Evolutionary conservation across 2,888 invertebrate genomes (phyloP).

Genomic region (Cephus spinipes): DNA sequence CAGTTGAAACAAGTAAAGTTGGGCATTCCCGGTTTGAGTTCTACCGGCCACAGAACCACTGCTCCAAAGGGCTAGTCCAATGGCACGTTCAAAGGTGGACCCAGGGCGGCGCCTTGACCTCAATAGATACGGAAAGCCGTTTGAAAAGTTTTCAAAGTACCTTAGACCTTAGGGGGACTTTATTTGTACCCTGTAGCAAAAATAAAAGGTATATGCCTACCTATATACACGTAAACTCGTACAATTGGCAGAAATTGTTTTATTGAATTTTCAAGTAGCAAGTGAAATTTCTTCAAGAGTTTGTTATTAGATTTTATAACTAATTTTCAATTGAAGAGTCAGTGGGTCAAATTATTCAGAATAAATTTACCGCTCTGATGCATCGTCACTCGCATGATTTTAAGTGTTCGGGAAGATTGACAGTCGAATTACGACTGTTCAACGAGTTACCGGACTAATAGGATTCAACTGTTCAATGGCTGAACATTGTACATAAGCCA

Average conservation of each 20-base stretch:
- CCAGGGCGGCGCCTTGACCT: neutral
- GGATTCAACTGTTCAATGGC: neutral
- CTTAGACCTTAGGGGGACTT: neutral
- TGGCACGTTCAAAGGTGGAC: neutral
- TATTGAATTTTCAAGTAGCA: neutral
- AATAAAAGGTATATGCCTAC: neutral
- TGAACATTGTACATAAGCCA: neutral
- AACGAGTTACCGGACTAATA: neutral
- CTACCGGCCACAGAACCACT: conserved; percentile 3
- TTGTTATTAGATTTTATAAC: neutral
- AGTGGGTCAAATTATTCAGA: neutral
- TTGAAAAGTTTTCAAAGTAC: neutral
- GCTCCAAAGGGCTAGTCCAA: neutral
- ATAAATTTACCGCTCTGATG: neutral
- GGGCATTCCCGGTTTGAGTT: conserved; percentile 14
- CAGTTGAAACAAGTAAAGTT: conserved; percentile 15
- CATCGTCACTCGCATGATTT: neutral
- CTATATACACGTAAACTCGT: neutral
- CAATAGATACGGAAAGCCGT: neutral
- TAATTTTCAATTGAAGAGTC: neutral
- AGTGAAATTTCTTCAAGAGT: neutral
- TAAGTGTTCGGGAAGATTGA: neutral
- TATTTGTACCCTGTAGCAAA: neutral
- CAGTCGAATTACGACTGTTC: neutral
- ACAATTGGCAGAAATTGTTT: neutral